Evolutionary conservation across 2,113 vertebrate genomes (phyloP), one percentile per base, ranked within the genome.

Genomic region (Mormoops blainvillei): DNA sequence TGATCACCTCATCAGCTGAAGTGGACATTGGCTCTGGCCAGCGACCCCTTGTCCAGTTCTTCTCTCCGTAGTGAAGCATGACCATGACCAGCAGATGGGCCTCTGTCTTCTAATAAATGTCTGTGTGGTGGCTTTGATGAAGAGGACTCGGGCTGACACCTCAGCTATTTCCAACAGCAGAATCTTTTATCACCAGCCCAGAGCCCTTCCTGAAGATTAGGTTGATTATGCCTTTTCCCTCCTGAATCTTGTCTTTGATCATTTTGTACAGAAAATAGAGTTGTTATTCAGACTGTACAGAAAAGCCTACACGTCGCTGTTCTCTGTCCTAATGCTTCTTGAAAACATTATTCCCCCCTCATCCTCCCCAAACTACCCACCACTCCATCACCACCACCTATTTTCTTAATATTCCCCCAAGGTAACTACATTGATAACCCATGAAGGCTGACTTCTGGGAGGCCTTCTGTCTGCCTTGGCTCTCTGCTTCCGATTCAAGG

Each of bases 201-300:
- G 94, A 93, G 67, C 19, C 71, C 87, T 97, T 96, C 73, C 28
- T 3, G 85, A 97, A 90, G 65, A 89, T 96, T 94, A 90, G 65
- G 18, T 50, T 38, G 31, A 16, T 50, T 65, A 52, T 38, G 6
- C 28, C n/a, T 89, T 98, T 98, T 97, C 93, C 74, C 94, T 61
- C 28, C 80, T 65, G 38, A 83, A 36, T 80, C 77, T 65, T 89
- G 81, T 58, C 98, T 98, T 98, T 98, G 96, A 98, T 98, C 97
- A 94, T 97, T 93, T 89, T 97, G 90, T 91, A 98, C 95, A 97
- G 96, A 81, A 94, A 97, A 97, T 92, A 96, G 77, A 90, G 52
- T 48, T 3, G 4, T 94, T 95, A 76, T 71, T 91, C 28, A 83
- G 54, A 33, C 85, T 74, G 13, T 33, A 43, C 71, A 96, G 89